Percentiles rank a stretch among this genome's conserved stretches.
phyloP scores from a whole-genome alignment of 2,888 invertebrate species.

The Clusia tigrina region DNA sequence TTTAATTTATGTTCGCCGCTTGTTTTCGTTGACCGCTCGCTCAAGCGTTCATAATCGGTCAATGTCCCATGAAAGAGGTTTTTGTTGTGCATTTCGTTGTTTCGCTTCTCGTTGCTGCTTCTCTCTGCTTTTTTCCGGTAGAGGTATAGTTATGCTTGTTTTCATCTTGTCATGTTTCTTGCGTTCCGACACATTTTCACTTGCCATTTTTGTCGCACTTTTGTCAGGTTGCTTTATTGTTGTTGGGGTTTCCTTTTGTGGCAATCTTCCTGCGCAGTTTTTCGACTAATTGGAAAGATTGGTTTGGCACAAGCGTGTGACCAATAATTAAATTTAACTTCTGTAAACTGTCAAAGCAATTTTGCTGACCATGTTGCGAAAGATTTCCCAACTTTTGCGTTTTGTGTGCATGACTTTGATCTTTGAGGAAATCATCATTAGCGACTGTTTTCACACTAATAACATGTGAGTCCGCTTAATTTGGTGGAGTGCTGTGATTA shows the following conservation, averaged over 20 bases:
- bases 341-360: too few species aligned
- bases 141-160: not conserved
- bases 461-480: too few species aligned
- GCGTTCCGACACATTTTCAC: not conserved
- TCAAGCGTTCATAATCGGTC: conserved; percentile 4
- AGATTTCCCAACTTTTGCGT: too few species aligned
- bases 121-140: not conserved
- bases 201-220: not conserved
- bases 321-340: too few species aligned
- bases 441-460: too few species aligned
- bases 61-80: conserved; percentile 3
- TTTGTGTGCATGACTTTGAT: too few species aligned
- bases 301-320: too few species aligned
- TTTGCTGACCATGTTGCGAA: too few species aligned
- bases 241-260: not conserved
- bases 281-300: too few species aligned
- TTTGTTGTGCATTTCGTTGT: not conserved
- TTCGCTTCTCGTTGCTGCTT: not conserved
- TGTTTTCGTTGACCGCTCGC: conserved; percentile 1
- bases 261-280: too few species aligned
- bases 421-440: too few species aligned
- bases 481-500: too few species aligned
- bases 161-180: not conserved
- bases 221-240: not conserved
- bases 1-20: not conserved